Percentiles rank a stretch among this genome's conserved stretches.
These are phyloP conservation scores for Harpegnathos saltator DNA, from an alignment of 1,140 invertebrate species.

Conservation along the genomic window DNA sequence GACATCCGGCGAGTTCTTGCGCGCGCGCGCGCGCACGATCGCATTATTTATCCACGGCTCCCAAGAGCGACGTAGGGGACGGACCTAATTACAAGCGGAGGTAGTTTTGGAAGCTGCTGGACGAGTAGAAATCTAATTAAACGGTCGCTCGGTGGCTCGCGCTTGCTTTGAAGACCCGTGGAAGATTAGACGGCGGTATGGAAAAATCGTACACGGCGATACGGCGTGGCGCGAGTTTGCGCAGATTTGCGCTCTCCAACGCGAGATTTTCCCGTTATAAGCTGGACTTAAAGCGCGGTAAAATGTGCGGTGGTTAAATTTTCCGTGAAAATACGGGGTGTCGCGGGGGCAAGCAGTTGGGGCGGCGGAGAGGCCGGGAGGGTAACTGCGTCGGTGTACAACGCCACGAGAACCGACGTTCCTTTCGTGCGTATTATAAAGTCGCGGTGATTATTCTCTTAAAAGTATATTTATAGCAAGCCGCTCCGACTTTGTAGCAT, in stretches of 20 bases:
- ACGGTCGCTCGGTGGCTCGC: constrained; percentile 58
- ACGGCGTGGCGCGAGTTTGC: not conserved
- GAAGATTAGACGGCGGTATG: not conserved
- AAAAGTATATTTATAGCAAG: constrained; percentile 3
- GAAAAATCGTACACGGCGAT: constrained; percentile 1
- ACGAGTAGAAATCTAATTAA: constrained; percentile 64
- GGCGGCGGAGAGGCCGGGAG: not conserved
- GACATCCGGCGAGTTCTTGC: constrained; percentile 27
- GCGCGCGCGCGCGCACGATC: constrained; percentile 50
- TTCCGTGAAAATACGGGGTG: not conserved
- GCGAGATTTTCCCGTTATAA: constrained; percentile 8
- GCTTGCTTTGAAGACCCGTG: constrained; percentile 8
- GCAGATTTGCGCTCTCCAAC: constrained; percentile 10
- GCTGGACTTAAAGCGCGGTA: constrained; percentile 32
- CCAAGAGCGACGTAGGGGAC: constrained; percentile 39
- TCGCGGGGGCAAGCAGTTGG: not conserved
- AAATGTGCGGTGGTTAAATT: constrained; percentile 36
- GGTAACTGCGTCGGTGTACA: too few species aligned
- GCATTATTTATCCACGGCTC: constrained; percentile 70
- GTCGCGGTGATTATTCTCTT: constrained; percentile 15
- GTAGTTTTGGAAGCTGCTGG: constrained; percentile 56
- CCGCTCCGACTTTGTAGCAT: not conserved
- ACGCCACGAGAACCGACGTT: not conserved
- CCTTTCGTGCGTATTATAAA: not conserved
- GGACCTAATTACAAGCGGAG: constrained; percentile 72